Base-by-base conservation (phyloP, 2,888 invertebrate species). In the Ectemnius lituratus region DNA sequence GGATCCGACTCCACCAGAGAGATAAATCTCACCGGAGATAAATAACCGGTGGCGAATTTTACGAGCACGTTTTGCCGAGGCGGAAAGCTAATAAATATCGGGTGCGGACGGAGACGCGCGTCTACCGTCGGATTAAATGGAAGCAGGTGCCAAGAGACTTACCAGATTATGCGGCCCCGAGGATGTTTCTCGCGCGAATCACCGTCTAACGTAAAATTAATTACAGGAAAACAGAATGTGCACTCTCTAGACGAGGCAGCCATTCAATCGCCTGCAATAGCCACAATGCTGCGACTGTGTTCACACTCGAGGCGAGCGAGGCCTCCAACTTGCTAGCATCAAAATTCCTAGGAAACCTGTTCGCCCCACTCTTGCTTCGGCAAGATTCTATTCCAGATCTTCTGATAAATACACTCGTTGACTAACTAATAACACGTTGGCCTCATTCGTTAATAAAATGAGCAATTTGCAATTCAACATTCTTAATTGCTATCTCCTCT, bases 141-240 rank as follows among this genome's bases (percentile, higher is more conserved):
- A n/a, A 18, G 58, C 27, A 61, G 27, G 6, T 58, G 59, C 11
- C 20, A 56, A 62, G 62, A 57, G 37, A 85, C 89, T 89, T 83
- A 89, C 89, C 89, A 75, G 82, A 78, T 83, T 67, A 76, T 79
- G 79, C 71, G 63, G 77, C 77, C 73, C 78, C 74, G 72, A 65
- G 65, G 73, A 78, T 80, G 76, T 84, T 85, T 84, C 79, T 83
- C 82, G 71, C 76, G 75, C 76, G 77, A 75, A 77, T 81, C 81
- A 80, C 81, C 79, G 80, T 82, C 82, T 81, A 84, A 86, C 78
- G 86, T 84, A 88, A 88, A 88, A 88, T 82, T 87, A 88, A 87
- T 87, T 86, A 82, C 79, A 82, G 84, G 84, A 84, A 88, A 88
- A 88, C 84, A 88, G 84, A 87, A 85, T 84, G 84, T 84, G 85